A percentile compares a stretch with the other conserved stretches of the same genome.
Evolutionary conservation across 1,140 invertebrate genomes (phyloP).

Genomic region (Andricus grossulariae): DNA sequence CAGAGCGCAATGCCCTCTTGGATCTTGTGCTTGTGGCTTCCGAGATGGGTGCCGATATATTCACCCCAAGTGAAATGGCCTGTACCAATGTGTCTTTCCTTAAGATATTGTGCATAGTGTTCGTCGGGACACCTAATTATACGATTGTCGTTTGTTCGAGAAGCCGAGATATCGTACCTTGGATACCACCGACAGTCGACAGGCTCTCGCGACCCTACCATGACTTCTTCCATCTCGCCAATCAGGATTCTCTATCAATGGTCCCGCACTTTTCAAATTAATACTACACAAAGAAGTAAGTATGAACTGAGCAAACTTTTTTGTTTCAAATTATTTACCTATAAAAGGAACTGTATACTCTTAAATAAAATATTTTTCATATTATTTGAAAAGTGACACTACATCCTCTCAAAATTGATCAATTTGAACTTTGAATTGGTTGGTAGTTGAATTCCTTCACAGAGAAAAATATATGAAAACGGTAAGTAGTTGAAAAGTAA

Average conservation of each 20-base stretch:
- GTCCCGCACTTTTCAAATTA: no score
- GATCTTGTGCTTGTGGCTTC: conserved; percentile 18
- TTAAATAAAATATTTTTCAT: no score
- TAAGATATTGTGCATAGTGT: conserved; percentile 64
- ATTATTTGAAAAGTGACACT: no score
- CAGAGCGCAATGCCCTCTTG: conserved; percentile 36
- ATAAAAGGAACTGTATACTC: no score
- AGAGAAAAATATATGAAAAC: no score
- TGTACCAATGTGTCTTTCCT: conserved; percentile 62
- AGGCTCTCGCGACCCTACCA: conserved; percentile 56
- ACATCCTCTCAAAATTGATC: no score
- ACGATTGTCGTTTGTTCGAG: conserved; percentile 71
- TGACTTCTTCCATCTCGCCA: conserved; percentile 48
- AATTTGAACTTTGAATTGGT: no score
- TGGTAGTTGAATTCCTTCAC: no score
- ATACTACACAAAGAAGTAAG: no score
- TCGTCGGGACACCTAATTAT: conserved; percentile 71
- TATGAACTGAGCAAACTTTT: no score
- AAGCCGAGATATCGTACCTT: conserved; percentile 57
- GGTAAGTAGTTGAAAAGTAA: no score
- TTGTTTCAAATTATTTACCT: no score
- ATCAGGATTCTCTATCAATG: conserved; percentile 34
- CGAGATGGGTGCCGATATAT: conserved; percentile 18
- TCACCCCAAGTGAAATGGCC: conserved; percentile 46
- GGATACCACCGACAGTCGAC: conserved; percentile 50